phyloP scores from a whole-genome alignment of 2,113 vertebrate species.

The Corapipo altera region DNA sequence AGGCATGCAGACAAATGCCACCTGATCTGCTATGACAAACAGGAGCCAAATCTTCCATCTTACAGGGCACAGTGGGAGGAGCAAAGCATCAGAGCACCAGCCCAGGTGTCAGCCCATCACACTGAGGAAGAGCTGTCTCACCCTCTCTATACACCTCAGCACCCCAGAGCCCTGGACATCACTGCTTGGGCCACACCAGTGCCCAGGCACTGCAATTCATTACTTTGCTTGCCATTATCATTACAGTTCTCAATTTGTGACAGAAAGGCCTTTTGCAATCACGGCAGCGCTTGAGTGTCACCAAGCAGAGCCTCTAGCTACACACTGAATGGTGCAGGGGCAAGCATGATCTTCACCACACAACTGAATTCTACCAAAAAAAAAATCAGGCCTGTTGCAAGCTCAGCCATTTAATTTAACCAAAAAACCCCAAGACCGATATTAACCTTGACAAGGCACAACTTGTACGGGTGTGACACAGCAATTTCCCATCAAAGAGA shows the following conservation, averaged over 20 bases:
- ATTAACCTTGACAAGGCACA: not conserved
- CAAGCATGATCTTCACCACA: not conserved
- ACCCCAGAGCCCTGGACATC: not conserved
- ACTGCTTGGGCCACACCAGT: not conserved
- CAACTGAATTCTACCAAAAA: not conserved
- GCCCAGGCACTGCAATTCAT: not conserved
- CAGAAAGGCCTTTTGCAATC: not conserved
- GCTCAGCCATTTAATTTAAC: not conserved
- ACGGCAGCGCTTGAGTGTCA: accelerated
- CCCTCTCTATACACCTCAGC: not conserved
- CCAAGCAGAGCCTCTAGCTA: not conserved
- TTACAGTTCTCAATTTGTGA: not conserved
- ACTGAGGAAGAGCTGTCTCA: accelerated
- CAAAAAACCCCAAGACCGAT: accelerated
- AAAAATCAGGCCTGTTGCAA: not conserved
- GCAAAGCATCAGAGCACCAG: not conserved
- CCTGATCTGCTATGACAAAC: not conserved
- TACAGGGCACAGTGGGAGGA: not conserved
- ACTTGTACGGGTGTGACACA: not conserved
- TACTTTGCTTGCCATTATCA: not conserved
- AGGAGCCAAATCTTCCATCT: not conserved
- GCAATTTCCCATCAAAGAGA: not conserved
- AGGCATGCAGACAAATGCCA: not conserved
- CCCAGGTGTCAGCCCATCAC: not conserved
- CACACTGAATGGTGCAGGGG: not conserved